phyloP scores from a whole-genome alignment of 2,797 vertebrate genomes.

The Periophthalmus magnuspinnatus region DNA sequence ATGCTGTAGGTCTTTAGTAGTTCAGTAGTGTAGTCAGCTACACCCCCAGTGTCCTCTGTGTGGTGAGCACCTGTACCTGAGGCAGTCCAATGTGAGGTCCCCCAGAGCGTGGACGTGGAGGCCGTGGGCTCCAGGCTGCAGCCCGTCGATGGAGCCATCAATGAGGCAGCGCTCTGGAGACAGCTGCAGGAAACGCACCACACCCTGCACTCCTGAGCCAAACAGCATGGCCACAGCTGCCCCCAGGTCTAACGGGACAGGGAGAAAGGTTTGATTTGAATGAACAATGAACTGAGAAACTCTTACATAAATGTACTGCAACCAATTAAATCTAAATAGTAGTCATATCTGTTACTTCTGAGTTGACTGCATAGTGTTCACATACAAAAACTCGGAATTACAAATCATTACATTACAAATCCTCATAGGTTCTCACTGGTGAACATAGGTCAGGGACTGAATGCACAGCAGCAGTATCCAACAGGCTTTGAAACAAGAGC shows the following conservation, averaged over 20 bases:
- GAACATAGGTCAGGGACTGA: background rate
- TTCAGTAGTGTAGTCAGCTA: no score
- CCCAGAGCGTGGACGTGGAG: conserved; percentile 88
- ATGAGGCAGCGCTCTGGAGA: conserved; percentile 80
- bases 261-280: background rate
- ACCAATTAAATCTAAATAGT: no score
- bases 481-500: background rate
- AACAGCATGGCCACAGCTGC: conserved; percentile 86
- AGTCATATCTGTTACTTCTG: no score
- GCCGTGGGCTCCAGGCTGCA: conserved; percentile 84
- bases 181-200: conserved; percentile 89
- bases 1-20: no score
- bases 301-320: no score
- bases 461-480: background rate
- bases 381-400: background rate
- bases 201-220: conserved; percentile 77
- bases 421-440: background rate
- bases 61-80: conserved; percentile 70
- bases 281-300: no score
- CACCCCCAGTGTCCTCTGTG: background rate
- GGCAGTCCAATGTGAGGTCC: conserved; percentile 82
- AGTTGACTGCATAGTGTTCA: no score
- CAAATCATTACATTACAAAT: background rate
- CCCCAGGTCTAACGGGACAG: conserved; percentile 69
- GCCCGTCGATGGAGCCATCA: conserved; percentile 86